Evolutionary conservation across 1,140 invertebrate genomes (phyloP), one percentile per base, ranked within the genome.

Genomic region (Papilio dardanus): DNA sequence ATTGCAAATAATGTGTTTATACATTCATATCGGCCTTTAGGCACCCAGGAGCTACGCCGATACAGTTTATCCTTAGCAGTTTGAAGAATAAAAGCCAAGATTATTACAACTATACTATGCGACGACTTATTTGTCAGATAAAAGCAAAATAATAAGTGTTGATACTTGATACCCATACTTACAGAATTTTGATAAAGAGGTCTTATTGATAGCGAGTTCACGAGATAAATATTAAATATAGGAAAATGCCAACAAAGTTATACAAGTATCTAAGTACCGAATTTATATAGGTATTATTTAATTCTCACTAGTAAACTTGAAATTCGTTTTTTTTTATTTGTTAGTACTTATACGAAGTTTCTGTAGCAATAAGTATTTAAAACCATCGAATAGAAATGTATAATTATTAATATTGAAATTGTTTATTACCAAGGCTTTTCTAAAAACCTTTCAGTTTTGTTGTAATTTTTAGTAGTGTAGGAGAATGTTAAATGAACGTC

Each of bases 1-100:
- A 92, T 92, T 92, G 92, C 90, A 92, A 92, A 93, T 93, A 91
- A 91, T 88, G 81, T 91, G 83, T 90, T 89, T 91, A 89, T 91
- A 86, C 83, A 88, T 88, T 86, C 81, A 83, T 86, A 82, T 88
- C 81, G 85, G 81, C 77, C 78, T 82, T 79, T 82, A 82, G 71
- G 80, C 78, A 79, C 74, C 78, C 81, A 83, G 85, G 86, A 90
- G 88, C 87, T 90, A 88, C 85, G 86, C 82, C 81, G 83, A 78
- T 86, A 79, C 75, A 83, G 84, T 78, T 87, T 89, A 90, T 87
- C 84, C 82, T 79, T 78, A 68, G 76, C 79, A 82, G 81, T 81
- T 83, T 81, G 85, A 74, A 81, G 74, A 82, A 77, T 78, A 84
- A 83, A 83, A 83, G 84, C 58, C 54, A 77, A 78, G 83, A 86